These are phyloP conservation scores for Sisyra terminalis DNA, from an alignment of 2,888 invertebrate species.

Conservation along the genomic window DNA sequence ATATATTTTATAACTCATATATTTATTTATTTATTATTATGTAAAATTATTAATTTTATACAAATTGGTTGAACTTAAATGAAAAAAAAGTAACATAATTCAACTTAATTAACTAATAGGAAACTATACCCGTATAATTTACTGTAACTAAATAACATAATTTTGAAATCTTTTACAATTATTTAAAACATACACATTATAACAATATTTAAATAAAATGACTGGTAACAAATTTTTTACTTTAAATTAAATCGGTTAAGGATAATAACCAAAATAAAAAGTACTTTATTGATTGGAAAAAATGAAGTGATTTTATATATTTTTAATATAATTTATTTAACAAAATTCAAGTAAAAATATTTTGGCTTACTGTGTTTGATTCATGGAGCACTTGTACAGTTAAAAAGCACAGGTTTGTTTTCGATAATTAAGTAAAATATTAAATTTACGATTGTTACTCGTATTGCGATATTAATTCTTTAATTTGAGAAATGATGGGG, in stretches of 20 bases:
- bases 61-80: conserved; percentile 1
- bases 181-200: conserved; percentile 8
- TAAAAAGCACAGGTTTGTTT: too few species aligned
- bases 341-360: too few species aligned
- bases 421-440: too few species aligned
- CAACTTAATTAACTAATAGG: conserved; percentile 7
- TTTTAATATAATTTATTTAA: not conserved
- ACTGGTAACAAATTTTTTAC: too few species aligned
- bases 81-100: conserved; percentile 2
- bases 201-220: too few species aligned
- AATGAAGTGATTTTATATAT: not conserved
- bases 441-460: too few species aligned
- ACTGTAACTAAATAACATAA: conserved; percentile 9
- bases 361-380: too few species aligned
- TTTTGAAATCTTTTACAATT: conserved; percentile 14
- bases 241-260: too few species aligned
- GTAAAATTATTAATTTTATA: conserved; percentile 1
- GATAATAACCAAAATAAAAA: too few species aligned
- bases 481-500: too few species aligned
- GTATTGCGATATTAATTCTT: too few species aligned
- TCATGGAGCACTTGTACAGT: too few species aligned
- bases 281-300: not conserved
- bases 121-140: conserved; percentile 8
- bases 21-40: not conserved
- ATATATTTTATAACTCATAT: conserved; percentile 1